These are phyloP conservation scores for Castor canadensis DNA, from an alignment of 2,113 vertebrate species.

Conservation along the genomic window DNA sequence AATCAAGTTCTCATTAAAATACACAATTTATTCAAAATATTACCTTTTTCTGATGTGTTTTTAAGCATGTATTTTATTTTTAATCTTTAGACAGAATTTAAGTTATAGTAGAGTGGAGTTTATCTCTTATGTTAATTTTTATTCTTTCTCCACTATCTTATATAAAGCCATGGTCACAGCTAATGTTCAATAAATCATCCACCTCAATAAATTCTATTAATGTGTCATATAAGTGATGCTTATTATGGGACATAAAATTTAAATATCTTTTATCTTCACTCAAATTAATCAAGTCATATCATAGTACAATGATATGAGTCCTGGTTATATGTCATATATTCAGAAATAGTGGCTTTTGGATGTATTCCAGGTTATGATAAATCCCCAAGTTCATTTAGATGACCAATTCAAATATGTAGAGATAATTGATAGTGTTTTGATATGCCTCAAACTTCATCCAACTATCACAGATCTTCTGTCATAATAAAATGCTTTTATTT, in stretches of 20 bases:
- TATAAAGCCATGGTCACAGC: slow-evolving; percentile 13
- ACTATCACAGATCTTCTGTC: neutral
- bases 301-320: slow-evolving; percentile 76
- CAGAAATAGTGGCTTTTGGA: slow-evolving; percentile 76
- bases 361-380: slow-evolving; percentile 68
- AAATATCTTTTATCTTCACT: slow-evolving; percentile 76
- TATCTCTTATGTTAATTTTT: slow-evolving; percentile 60
- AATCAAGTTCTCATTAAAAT: slow-evolving; percentile 18
- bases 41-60: neutral
- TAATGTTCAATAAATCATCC: slow-evolving; percentile 65
- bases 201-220: slow-evolving; percentile 73
- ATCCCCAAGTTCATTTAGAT: slow-evolving; percentile 51
- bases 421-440: slow-evolving; percentile 12
- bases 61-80: neutral
- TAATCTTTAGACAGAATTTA: neutral
- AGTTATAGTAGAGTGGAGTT: neutral
- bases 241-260: slow-evolving; percentile 78
- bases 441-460: neutral
- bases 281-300: slow-evolving; percentile 77
- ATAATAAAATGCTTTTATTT: neutral
- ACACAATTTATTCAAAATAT: neutral
- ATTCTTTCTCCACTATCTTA: slow-evolving; percentile 55
- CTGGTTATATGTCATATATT: slow-evolving; percentile 68
- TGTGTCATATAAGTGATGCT: slow-evolving; percentile 73
- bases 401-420: slow-evolving; percentile 38